These are phyloP conservation scores for Nannospalax galili DNA, from an alignment of 2,113 vertebrate species.

Conservation along the genomic window DNA sequence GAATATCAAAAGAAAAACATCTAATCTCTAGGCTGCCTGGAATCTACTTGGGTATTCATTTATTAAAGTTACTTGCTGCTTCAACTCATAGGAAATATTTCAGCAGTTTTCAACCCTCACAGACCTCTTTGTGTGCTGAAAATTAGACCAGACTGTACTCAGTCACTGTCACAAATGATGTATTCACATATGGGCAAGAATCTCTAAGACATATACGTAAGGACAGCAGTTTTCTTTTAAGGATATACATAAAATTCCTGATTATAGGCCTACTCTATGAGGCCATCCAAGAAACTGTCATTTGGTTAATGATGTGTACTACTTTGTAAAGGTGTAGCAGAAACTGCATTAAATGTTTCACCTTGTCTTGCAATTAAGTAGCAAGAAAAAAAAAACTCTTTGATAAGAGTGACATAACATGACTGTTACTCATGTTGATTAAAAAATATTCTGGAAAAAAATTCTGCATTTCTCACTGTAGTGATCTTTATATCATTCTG, in stretches of 20 bases:
- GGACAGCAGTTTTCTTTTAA: slow-evolving; percentile 20
- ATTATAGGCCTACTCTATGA: neutral
- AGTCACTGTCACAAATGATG: neutral
- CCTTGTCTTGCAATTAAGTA: neutral
- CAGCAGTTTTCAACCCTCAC: neutral
- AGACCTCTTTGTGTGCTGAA: neutral
- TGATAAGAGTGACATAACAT: neutral
- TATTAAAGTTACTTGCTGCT: neutral
- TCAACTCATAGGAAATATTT: neutral
- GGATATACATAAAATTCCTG: neutral
- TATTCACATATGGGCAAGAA: neutral
- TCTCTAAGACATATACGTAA: neutral
- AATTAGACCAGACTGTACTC: neutral
- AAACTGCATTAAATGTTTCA: neutral
- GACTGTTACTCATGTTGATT: neutral
- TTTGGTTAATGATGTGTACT: too few species aligned
- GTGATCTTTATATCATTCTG: neutral
- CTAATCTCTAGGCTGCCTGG: neutral
- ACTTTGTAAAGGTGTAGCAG: neutral
- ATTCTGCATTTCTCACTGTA: neutral
- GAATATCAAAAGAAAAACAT: neutral
- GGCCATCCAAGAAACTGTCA: too few species aligned
- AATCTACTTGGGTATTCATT: neutral
- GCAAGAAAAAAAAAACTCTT: neutral
- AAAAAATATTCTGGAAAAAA: too few species aligned